Percentiles rank a stretch among this genome's conserved stretches.
phyloP scores from a whole-genome alignment of 2,888 invertebrate genomes.

The Caenorhabditis sinica region DNA sequence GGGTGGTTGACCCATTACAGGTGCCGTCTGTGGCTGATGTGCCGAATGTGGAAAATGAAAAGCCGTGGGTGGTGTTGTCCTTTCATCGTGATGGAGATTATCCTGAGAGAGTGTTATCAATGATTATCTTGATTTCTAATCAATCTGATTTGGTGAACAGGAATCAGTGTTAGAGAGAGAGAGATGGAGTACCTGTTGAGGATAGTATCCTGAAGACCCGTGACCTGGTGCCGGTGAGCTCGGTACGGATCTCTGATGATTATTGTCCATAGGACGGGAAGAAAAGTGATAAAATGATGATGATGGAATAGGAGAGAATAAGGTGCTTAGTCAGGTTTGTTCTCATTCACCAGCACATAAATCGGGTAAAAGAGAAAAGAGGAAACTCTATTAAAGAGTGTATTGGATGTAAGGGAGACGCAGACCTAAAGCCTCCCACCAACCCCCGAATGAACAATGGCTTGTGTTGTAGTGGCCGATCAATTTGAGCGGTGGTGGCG shows the following conservation, averaged over 20 bases:
- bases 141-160: not conserved
- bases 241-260: slow-evolving; percentile 58
- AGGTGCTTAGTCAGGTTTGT: slow-evolving; percentile 54
- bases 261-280: slow-evolving; percentile 55
- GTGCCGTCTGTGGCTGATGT: slow-evolving; percentile 35
- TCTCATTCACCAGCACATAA: slow-evolving; percentile 64
- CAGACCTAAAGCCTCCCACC: slow-evolving; percentile 55
- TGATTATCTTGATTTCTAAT: not conserved
- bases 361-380: slow-evolving; percentile 37
- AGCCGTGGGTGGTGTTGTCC: slow-evolving; percentile 60
- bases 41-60: slow-evolving; percentile 49
- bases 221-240: slow-evolving; percentile 60
- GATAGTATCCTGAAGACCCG: slow-evolving; percentile 39
- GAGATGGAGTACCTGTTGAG: slow-evolving; percentile 30
- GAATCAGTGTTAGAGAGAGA: not conserved
- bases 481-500: slow-evolving; percentile 57
- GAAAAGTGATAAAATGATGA: slow-evolving; percentile 60
- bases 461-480: slow-evolving; percentile 61
- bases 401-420: slow-evolving; percentile 44
- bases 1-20: slow-evolving; percentile 56
- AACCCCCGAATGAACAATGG: slow-evolving; percentile 60
- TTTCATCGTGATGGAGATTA: slow-evolving; percentile 47
- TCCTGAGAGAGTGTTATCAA: slow-evolving; percentile 12
- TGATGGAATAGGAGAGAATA: slow-evolving; percentile 49
- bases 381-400: slow-evolving; percentile 35